Evolutionary conservation across 37 sponge, comb jelly and placozoan genomes (phyloP).

Genomic region (Chondrosia reniformis): DNA sequence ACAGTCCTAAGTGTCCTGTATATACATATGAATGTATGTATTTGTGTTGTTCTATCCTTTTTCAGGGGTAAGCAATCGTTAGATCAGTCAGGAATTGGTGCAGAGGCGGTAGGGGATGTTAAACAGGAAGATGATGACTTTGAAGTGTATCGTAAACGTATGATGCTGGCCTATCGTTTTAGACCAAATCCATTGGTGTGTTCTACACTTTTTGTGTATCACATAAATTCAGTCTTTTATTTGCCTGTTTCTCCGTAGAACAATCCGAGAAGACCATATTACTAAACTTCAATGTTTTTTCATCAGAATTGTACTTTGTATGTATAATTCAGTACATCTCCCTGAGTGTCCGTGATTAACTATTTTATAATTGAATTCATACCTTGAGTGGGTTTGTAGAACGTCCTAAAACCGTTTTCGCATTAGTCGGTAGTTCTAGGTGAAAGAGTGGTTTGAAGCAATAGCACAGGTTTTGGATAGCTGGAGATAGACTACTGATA

Average conservation of each 20-base stretch:
- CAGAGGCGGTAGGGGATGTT: constrained; percentile 63
- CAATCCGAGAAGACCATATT: constrained; percentile 90
- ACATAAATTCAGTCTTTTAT: not conserved
- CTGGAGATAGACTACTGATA: no score
- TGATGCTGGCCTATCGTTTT: constrained; percentile 98
- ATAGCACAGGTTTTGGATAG: no score
- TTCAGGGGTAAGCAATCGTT: constrained; percentile 71
- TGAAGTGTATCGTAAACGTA: constrained; percentile 93
- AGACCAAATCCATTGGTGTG: constrained; percentile 92
- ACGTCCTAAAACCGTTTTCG: no score
- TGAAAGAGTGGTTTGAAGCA: no score
- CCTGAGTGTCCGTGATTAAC: no score
- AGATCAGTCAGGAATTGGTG: constrained; percentile 88
- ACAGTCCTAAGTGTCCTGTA: not conserved
- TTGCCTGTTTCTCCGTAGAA: constrained; percentile 49
- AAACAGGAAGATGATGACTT: constrained; percentile 74
- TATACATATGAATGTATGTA: not conserved
- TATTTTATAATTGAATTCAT: no score
- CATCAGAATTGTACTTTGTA: no score
- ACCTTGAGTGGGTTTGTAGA: no score
- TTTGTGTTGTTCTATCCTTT: not conserved
- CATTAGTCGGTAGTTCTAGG: no score
- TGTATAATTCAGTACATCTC: no score
- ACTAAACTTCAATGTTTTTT: no score
- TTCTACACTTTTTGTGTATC: not conserved